Conservation (phyloP, 2,113 vertebrate species). For the Datnioides undecimradiatus region DNA sequence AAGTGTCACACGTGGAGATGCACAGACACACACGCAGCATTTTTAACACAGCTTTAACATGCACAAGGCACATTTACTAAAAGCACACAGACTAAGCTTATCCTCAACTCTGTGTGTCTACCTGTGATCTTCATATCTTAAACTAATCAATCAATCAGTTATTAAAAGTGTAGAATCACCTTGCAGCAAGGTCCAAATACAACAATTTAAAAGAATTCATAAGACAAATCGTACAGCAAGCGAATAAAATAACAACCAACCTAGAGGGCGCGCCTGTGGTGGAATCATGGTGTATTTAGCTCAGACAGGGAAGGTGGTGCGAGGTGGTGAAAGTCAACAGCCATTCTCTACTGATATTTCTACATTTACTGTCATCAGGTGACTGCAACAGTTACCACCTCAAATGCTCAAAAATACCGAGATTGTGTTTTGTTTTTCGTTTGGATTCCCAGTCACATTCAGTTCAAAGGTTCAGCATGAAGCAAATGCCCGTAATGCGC, state of each 20-base stretch:
- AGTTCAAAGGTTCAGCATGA: background rate
- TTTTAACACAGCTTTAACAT: background rate
- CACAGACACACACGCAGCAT: constrained; percentile 1
- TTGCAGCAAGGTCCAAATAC: no score
- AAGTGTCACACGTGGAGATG: background rate
- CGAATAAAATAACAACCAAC: no score
- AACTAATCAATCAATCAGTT: no score
- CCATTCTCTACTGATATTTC: background rate
- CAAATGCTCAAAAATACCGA: no score
- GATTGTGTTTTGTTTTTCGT: background rate
- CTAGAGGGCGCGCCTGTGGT: no score
- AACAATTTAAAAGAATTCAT: no score
- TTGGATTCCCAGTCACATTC: constrained; percentile 2
- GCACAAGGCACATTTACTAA: background rate
- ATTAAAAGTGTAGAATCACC: no score
- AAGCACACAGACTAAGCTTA: background rate
- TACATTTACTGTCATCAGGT: background rate
- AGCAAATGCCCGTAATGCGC: background rate
- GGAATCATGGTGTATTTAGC: no score
- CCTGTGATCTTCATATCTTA: background rate
- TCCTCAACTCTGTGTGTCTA: background rate
- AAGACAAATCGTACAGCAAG: no score
- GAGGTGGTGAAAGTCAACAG: no score
- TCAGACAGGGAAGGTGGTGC: no score
- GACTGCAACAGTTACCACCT: background rate